Percentiles rank a stretch among this genome's conserved stretches.
phyloP scores from a whole-genome alignment of 2,797 vertebrate species.

The Galaxias olidus region DNA sequence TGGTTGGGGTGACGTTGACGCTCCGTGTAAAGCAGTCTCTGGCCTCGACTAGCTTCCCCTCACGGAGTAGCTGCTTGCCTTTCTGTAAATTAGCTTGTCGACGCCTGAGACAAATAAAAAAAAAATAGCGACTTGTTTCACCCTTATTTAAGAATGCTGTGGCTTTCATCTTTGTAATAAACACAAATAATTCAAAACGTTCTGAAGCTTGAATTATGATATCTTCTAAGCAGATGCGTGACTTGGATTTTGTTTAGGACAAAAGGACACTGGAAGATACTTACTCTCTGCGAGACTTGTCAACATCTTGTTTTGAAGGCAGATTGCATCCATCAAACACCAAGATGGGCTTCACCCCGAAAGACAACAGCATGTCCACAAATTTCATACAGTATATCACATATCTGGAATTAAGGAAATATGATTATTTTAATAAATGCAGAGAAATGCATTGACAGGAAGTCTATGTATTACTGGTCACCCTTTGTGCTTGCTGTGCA shows the following conservation, averaged over 20 bases:
- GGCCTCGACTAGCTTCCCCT: conserved; percentile 89
- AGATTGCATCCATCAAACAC: conserved; percentile 95
- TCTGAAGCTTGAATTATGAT: not conserved
- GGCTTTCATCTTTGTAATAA: no score
- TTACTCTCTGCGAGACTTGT: conserved; percentile 91
- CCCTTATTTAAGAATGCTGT: no score
- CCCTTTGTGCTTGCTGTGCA: not conserved
- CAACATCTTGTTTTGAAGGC: conserved; percentile 95
- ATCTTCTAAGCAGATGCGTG: not conserved
- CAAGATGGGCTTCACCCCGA: conserved; percentile 87
- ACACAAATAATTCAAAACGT: no score
- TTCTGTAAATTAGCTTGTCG: conserved; percentile 87
- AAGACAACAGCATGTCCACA: conserved; percentile 91
- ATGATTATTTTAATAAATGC: not conserved
- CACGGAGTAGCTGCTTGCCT: conserved; percentile 88
- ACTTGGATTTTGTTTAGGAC: no score
- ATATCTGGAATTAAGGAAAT: conserved; percentile 75
- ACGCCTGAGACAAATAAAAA: conserved; percentile 70
- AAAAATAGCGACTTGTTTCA: not conserved
- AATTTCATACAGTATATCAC: conserved; percentile 95
- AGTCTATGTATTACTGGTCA: not conserved
- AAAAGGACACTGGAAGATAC: conserved; percentile 47
- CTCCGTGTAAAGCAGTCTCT: conserved; percentile 91
- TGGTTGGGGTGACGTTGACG: conserved; percentile 87
- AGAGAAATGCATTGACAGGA: no score